Conservation (phyloP, 1,140 invertebrate genomes). For the Procambarus clarkii region DNA sequence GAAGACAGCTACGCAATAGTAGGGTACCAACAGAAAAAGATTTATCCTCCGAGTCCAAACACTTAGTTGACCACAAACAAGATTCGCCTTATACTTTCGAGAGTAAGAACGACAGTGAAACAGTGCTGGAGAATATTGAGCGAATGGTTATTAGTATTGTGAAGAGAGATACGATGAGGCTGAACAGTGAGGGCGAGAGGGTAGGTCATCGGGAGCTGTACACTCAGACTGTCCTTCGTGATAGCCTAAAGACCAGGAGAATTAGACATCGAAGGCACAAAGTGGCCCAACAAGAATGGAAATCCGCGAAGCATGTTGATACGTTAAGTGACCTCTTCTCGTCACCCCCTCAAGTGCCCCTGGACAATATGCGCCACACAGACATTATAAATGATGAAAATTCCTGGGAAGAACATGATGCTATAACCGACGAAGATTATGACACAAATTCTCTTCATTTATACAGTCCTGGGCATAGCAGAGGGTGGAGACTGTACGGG, state of each 20-base stretch:
- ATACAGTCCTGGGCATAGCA: background rate
- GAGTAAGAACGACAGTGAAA: background rate
- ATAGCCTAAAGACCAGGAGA: constrained; percentile 2
- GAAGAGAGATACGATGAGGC: constrained; percentile 41
- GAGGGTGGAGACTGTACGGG: no score
- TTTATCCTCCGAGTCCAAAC: background rate
- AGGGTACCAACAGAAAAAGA: background rate
- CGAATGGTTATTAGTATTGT: constrained; percentile 46
- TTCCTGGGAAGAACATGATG: background rate
- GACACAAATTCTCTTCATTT: background rate
- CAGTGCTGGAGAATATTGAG: constrained; percentile 41
- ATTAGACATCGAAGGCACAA: constrained; percentile 44
- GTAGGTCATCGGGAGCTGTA: background rate
- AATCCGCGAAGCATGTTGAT: background rate
- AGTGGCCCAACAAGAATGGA: constrained; percentile 5
- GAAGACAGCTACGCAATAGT: background rate
- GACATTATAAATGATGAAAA: background rate
- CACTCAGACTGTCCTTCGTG: background rate
- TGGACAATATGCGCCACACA: background rate
- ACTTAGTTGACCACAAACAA: background rate
- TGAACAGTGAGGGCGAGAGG: constrained; percentile 17
- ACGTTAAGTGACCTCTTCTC: background rate
- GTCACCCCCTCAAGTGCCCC: background rate
- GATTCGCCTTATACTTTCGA: background rate
- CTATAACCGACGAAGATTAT: background rate